Evolutionary conservation across 2,113 vertebrate species (phyloP).

Genomic region (Syngnathus typhle): DNA sequence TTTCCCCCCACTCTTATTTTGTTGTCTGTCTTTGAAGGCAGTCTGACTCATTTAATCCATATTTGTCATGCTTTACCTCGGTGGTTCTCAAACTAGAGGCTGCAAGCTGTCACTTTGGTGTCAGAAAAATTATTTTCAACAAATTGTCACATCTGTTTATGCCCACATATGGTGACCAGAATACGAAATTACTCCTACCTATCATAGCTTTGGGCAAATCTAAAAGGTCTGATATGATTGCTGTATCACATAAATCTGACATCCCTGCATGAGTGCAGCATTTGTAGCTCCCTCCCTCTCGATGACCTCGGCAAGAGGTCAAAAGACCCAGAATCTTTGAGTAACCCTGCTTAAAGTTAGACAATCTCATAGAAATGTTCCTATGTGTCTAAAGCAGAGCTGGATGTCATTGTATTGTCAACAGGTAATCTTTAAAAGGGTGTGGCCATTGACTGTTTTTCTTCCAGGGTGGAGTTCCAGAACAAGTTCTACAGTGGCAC

Average conservation of each 20-base stretch:
- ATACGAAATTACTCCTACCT: background rate
- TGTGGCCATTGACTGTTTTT: conserved; percentile 12
- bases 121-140: too few relatives aligned
- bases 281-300: too few relatives aligned
- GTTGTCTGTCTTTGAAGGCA: background rate
- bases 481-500: conserved; percentile 74
- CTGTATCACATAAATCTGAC: background rate
- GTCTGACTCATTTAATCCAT: background rate
- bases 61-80: background rate
- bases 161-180: too few relatives aligned
- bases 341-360: too few relatives aligned
- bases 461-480: conserved; percentile 73
- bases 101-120: too few relatives aligned
- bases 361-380: background rate
- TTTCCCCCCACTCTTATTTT: background rate
- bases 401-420: background rate
- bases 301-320: too few relatives aligned
- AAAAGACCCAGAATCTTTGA: background rate
- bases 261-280: background rate
- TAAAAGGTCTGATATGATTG: background rate
- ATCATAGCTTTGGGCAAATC: background rate
- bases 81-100: too few relatives aligned
- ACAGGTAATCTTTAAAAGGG: background rate
- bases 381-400: background rate
- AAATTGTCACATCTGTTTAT: too few relatives aligned